Percentiles rank a stretch among this genome's conserved stretches.
Conservation (phyloP, 2,113 vertebrate genomes). For the Mus spicilegus region DNA sequence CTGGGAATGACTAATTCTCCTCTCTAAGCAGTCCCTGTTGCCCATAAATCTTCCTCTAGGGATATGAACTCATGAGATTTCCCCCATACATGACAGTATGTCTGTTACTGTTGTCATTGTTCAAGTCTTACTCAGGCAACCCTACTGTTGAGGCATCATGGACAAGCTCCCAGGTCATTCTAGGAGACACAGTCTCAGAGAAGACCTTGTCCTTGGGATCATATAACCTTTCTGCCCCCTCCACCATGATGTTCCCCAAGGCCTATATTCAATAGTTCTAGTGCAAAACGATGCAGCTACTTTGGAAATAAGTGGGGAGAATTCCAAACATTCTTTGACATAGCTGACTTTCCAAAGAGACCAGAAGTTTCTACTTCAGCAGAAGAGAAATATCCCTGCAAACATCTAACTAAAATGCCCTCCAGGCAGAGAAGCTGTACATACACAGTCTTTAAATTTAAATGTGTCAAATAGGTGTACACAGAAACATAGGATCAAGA, state of each 20-base stretch:
- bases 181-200: background rate
- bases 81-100: background rate
- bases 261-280: background rate
- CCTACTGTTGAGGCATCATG: background rate
- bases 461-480: background rate
- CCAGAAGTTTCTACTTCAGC: background rate
- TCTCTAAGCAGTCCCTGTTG: background rate
- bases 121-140: background rate
- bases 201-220: background rate
- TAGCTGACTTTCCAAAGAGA: background rate
- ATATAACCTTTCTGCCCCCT: background rate
- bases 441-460: background rate
- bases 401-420: background rate
- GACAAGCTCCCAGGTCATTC: background rate
- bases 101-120: background rate
- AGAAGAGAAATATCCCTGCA: background rate
- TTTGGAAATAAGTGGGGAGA: background rate
- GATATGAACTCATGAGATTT: background rate
- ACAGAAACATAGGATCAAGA: background rate
- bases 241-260: background rate
- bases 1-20: background rate
- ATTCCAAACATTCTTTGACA: background rate
- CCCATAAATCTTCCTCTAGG: background rate
- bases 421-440: background rate
- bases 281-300: background rate